A percentile compares a stretch with the other conserved stretches of the same genome.
Evolutionary conservation across 2,113 vertebrate genomes (phyloP).

Genomic region (Nycticebus coucang): DNA sequence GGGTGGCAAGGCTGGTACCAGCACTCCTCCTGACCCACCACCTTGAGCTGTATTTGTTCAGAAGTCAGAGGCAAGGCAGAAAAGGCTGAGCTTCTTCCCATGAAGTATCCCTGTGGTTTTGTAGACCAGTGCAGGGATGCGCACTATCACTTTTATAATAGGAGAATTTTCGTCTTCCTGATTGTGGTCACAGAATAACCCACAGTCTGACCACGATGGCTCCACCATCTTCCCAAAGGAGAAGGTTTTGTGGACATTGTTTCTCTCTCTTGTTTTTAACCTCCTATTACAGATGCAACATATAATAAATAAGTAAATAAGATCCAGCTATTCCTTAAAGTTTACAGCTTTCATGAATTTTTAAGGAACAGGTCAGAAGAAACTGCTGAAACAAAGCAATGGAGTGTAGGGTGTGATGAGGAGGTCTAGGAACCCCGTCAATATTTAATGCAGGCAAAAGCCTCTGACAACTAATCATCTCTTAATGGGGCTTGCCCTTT

Average conservation of each 20-base stretch:
- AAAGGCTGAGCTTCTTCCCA: not conserved
- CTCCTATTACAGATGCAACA: constrained; percentile 53
- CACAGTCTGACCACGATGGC: constrained; percentile 22
- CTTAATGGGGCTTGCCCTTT: constrained; percentile 83
- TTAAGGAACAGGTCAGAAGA: constrained; percentile 78
- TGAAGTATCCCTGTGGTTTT: not conserved
- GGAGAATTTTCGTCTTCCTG: not conserved
- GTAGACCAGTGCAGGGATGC: accelerated
- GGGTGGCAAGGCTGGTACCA: not conserved
- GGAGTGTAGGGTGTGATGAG: constrained; percentile 58
- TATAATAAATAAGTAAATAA: constrained; percentile 64
- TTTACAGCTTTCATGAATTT: constrained; percentile 80
- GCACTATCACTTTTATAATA: not conserved
- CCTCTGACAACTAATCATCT: constrained; percentile 84
- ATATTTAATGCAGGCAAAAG: constrained; percentile 88
- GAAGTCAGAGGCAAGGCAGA: not conserved
- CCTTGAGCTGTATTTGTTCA: not conserved
- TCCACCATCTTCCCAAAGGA: constrained; percentile 12
- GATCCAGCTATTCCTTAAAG: constrained; percentile 61
- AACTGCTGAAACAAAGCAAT: constrained; percentile 72
- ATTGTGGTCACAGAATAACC: not conserved
- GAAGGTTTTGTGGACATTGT: constrained; percentile 15
- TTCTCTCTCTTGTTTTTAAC: constrained; percentile 45
- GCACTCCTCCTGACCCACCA: not conserved
- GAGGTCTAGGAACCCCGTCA: constrained; percentile 83